Evolutionary conservation across 2,888 invertebrate species (phyloP), one percentile per base, ranked within the genome.

Genomic region (Criorhina ranunculi): DNA sequence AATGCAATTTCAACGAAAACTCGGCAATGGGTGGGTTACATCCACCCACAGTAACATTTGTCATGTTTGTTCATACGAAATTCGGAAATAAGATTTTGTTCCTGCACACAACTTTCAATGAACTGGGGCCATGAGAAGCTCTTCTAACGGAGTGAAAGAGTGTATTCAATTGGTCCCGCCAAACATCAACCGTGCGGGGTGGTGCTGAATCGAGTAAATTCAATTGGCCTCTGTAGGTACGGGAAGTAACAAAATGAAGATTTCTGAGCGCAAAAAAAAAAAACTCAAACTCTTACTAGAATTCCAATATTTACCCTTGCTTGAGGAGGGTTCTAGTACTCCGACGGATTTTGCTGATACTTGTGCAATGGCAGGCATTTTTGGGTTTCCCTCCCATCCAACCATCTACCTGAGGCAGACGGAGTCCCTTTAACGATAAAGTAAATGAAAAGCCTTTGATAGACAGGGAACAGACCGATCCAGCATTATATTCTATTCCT

Each of bases 1-100:
- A 75, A 75, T 75, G 75, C 75, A 75, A 75, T 75, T 66, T 57
- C 75, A n/a, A 35, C 57, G 66, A 57, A 66, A 66, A 64, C 37
- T 37, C 49, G 24, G 17, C 15, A 17, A 4, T 4, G 33, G 42
- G 9, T 24, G 51, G 29, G 33, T 11, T 29, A 19, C 37, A 12
- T 15, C 29, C 12, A 9, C 29, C 15, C 64, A 17, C 15, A 29
- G 64, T 46, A 55, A 3, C 57, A 66, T 49, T 75, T 75, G 75
- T 46, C 46, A 75, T 66, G 46, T 75, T 55, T 73, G 33, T 12
- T 5, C 40, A 60, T 40, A 46, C 19, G 51, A 62, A 53, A 35
- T 46, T 37, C 64, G 75, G 64, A 75, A 75, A 75, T 75, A 46
- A 75, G 64, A 66, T 75, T 75, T 29, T 75, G 64, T 37, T 55